These are phyloP conservation scores for Pyrgus malvae DNA, from an alignment of 2,888 invertebrate genomes.

Conservation along the genomic window DNA sequence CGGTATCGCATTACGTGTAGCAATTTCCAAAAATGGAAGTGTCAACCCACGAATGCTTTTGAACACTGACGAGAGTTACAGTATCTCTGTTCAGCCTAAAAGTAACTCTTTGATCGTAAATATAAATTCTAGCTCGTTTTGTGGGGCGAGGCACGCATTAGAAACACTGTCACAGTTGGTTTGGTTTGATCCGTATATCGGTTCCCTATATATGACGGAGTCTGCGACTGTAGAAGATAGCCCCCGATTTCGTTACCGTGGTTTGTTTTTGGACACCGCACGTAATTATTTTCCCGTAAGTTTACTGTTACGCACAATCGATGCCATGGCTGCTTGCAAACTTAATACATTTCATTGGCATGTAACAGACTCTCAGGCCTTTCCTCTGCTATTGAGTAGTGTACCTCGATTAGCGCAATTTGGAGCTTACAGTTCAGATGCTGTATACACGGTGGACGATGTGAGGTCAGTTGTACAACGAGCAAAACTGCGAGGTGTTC, in stretches of 20 bases:
- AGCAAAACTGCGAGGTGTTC: constrained; percentile 90
- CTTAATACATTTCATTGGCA: constrained; percentile 97
- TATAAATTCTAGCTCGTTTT: constrained; percentile 85
- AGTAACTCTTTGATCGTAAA: constrained; percentile 74
- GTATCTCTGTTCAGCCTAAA: constrained; percentile 77
- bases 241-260: constrained; percentile 89
- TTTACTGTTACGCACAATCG: constrained; percentile 86
- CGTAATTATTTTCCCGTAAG: constrained; percentile 90
- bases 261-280: constrained; percentile 94
- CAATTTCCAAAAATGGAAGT: constrained; percentile 59
- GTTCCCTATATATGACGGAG: constrained; percentile 83
- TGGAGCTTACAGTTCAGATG: constrained; percentile 90
- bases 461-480: constrained; percentile 87
- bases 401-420: constrained; percentile 87
- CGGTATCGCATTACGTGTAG: constrained; percentile 65
- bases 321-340: constrained; percentile 93
- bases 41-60: constrained; percentile 80
- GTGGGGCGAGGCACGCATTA: constrained; percentile 88
- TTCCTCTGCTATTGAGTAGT: constrained; percentile 89
- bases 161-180: constrained; percentile 89
- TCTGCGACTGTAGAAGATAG: constrained; percentile 86
- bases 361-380: constrained; percentile 93
- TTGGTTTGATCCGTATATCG: constrained; percentile 86
- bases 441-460: constrained; percentile 86
- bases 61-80: constrained; percentile 88